These are phyloP conservation scores for Furnarius figulus DNA, from an alignment of 2,113 vertebrate species.

Conservation along the genomic window DNA sequence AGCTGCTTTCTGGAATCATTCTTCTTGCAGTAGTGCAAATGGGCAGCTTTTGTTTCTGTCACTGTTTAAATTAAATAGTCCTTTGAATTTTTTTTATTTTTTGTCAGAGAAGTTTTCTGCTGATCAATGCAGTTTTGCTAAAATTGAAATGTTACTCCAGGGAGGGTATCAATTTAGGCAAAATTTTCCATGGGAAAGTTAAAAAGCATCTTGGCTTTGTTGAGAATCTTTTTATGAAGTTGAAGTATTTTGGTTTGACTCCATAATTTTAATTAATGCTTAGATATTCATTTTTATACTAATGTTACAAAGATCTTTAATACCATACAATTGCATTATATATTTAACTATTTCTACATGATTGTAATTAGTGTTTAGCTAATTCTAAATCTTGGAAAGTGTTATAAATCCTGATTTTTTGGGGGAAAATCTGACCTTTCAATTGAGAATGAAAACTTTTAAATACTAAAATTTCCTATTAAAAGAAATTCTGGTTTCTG, in stretches of 20 bases:
- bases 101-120: background rate
- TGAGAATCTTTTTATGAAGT: background rate
- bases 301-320: background rate
- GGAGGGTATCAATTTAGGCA: background rate
- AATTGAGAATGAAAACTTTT: background rate
- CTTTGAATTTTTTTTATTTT: background rate
- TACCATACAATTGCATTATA: background rate
- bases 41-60: background rate
- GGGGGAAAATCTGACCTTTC: background rate
- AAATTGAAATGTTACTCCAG: background rate
- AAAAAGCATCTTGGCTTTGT: background rate
- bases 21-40: constrained; percentile 38
- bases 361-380: background rate
- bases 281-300: background rate
- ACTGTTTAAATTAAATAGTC: background rate
- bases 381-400: background rate
- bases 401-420: background rate
- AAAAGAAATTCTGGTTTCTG: background rate
- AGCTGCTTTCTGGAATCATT: constrained; percentile 61
- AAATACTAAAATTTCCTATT: background rate
- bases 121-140: background rate
- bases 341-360: background rate
- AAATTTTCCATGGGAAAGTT: background rate
- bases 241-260: background rate
- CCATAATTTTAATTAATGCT: background rate